These are phyloP conservation scores for Casuarius casuarius DNA, from an alignment of 2,113 vertebrate species.

Conservation along the genomic window DNA sequence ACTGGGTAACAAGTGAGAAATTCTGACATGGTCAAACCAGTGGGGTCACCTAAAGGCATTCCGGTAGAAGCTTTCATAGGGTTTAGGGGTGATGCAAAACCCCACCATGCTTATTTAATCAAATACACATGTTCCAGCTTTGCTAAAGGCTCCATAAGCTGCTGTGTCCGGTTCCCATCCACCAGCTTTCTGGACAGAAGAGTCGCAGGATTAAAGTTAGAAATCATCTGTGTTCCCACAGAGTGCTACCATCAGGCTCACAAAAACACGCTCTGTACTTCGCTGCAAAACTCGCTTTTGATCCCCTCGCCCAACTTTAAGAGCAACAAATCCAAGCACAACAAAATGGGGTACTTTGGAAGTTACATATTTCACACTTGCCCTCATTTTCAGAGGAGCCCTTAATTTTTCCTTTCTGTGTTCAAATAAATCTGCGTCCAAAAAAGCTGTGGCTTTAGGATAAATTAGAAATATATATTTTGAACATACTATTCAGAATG, in stretches of 20 bases:
- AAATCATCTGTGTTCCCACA: background rate
- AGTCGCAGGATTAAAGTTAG: background rate
- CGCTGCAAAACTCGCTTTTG: background rate
- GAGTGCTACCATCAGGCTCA: background rate
- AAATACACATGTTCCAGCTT: background rate
- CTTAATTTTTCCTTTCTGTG: background rate
- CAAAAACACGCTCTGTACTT: background rate
- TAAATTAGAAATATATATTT: background rate
- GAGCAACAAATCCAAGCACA: background rate
- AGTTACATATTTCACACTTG: background rate
- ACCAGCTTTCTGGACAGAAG: background rate
- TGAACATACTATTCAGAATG: background rate
- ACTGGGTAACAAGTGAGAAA: background rate
- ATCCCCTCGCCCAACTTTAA: background rate
- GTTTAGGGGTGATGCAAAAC: background rate
- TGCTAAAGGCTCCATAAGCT: background rate
- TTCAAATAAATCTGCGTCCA: background rate
- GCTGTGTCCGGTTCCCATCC: background rate
- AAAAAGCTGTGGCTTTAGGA: background rate
- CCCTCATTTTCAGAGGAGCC: background rate
- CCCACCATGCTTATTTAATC: background rate
- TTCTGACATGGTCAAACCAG: background rate
- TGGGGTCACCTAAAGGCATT: background rate
- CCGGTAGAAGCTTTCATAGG: background rate
- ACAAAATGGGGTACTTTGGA: background rate